phyloP scores from a whole-genome alignment of 2,113 vertebrate genomes.

The Gopherus flavomarginatus region DNA sequence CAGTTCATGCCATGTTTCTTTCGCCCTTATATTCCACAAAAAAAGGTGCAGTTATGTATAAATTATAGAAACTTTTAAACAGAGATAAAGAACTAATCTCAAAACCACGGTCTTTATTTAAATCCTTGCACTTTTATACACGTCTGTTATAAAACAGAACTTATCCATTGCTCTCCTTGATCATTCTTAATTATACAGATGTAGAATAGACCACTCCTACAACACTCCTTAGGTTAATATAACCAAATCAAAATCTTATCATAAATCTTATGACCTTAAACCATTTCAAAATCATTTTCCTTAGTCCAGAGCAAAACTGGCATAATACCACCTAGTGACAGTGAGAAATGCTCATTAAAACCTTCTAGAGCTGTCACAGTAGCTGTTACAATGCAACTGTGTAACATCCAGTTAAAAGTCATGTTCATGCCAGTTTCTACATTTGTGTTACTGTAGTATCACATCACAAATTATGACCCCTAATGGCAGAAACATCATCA shows the following conservation, averaged over 20 bases:
- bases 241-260: background rate
- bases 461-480: background rate
- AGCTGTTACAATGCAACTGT: background rate
- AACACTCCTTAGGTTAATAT: background rate
- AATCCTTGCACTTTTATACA: background rate
- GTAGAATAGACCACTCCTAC: background rate
- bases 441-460: background rate
- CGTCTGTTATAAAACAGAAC: background rate
- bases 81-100: background rate
- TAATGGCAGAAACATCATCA: background rate
- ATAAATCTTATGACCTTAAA: background rate
- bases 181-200: background rate
- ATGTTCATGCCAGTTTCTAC: background rate
- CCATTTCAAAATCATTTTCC: background rate
- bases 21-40: background rate
- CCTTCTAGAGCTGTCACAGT: accelerated
- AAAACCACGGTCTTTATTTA: background rate
- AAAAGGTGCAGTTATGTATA: background rate
- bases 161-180: background rate
- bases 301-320: background rate
- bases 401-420: background rate
- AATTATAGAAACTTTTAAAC: background rate
- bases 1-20: background rate
- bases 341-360: background rate
- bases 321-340: background rate